phyloP scores from a whole-genome alignment of 1,140 invertebrate genomes.

The Solen grandis region DNA sequence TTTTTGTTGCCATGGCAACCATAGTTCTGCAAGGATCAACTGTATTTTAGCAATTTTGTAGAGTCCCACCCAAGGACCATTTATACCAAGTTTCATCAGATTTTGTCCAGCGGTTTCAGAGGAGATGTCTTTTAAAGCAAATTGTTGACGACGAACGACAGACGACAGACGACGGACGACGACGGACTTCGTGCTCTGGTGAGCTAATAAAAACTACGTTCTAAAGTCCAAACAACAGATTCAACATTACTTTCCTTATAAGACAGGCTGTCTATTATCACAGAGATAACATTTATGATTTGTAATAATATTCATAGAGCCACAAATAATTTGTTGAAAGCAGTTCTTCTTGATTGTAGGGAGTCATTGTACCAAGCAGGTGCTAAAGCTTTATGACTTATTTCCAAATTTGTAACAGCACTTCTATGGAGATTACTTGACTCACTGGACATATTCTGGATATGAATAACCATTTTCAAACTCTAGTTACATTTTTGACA shows the following conservation, averaged over 20 bases:
- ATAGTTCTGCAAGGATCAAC: no score
- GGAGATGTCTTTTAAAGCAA: no score
- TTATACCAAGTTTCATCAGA: no score
- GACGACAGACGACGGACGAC: no score
- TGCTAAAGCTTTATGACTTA: slow-evolving; percentile 47
- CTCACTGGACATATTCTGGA: slow-evolving; percentile 44
- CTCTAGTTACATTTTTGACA: slow-evolving; percentile 11
- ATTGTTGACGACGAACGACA: no score
- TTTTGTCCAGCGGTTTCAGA: no score
- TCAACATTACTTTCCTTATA: slow-evolving; percentile 52
- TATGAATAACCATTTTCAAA: slow-evolving; percentile 14
- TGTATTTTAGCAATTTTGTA: no score
- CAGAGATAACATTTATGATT: neutral
- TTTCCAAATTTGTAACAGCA: slow-evolving; percentile 40
- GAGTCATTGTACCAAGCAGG: slow-evolving; percentile 27
- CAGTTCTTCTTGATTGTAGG: slow-evolving; percentile 35
- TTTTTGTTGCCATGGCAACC: no score
- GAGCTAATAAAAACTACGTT: no score
- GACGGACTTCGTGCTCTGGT: no score
- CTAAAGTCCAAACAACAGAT: slow-evolving; percentile 36
- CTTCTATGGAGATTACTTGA: slow-evolving; percentile 56
- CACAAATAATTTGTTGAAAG: slow-evolving; percentile 29
- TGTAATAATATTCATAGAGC: slow-evolving; percentile 10
- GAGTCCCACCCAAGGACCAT: no score
- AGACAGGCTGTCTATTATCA: slow-evolving; percentile 26